A percentile compares a stretch with the other conserved stretches of the same genome.
phyloP scores from a whole-genome alignment of 2,888 invertebrate genomes.

The Serripes groenlandicus region DNA sequence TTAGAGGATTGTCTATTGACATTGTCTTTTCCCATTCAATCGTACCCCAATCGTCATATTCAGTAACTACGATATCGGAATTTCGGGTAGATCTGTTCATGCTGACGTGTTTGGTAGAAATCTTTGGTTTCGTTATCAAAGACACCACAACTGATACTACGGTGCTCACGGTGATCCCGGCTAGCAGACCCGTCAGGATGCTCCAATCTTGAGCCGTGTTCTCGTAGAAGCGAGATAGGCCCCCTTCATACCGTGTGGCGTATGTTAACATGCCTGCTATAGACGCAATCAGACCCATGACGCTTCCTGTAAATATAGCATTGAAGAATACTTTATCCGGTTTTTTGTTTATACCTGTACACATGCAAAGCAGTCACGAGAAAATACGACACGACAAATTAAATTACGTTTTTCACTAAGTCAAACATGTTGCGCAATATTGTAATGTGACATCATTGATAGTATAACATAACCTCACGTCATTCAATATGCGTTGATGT shows the following conservation, averaged over 20 bases:
- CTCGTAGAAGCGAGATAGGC: conserved; percentile 74
- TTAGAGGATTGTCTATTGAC: conserved; percentile 78
- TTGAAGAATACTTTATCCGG: no score
- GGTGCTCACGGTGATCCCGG: conserved; percentile 72
- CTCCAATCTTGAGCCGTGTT: conserved; percentile 78
- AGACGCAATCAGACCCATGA: conserved; percentile 71
- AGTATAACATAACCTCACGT: no score
- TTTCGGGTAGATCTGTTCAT: conserved; percentile 21
- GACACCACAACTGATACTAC: conserved; percentile 75
- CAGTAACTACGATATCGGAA: conserved; percentile 8
- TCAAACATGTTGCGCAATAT: no score
- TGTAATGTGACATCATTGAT: no score
- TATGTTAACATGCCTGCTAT: conserved; percentile 70
- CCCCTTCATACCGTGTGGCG: conserved; percentile 75
- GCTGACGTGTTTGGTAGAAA: background rate
- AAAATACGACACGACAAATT: no score
- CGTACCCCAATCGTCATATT: conserved; percentile 16
- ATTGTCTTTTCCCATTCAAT: conserved; percentile 78
- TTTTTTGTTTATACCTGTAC: no score
- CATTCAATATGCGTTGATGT: no score
- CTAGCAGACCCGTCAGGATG: conserved; percentile 75
- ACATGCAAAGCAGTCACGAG: no score
- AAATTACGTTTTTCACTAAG: no score
- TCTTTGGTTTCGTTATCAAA: conserved; percentile 50
- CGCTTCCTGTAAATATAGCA: conserved; percentile 70